Conservation (phyloP, 2,888 invertebrate genomes). For the Rhingia rostrata region DNA sequence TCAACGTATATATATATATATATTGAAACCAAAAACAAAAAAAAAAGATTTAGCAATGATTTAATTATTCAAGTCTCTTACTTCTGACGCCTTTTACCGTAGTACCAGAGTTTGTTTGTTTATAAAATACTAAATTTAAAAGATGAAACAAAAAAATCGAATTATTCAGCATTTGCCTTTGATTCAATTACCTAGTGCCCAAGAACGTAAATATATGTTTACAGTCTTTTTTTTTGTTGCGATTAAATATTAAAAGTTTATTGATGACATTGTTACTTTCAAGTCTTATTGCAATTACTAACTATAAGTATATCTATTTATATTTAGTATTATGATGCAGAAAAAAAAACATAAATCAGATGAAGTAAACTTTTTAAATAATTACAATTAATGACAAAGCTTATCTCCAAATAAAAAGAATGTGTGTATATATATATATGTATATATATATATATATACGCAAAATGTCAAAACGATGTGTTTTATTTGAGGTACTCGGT, state of each 20-base stretch:
- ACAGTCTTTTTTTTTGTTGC: slow-evolving; percentile 63
- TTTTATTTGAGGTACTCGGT: not conserved
- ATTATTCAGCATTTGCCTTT: slow-evolving; percentile 70
- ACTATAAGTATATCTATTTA: slow-evolving; percentile 65
- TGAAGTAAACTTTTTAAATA: slow-evolving; percentile 59
- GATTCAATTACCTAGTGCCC: slow-evolving; percentile 73
- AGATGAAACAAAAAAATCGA: slow-evolving; percentile 28
- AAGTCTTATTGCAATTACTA: slow-evolving; percentile 69
- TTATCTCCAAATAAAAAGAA: slow-evolving; percentile 71
- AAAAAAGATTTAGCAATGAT: slow-evolving; percentile 34
- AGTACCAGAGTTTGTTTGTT: slow-evolving; percentile 68
- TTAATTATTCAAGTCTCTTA: slow-evolving; percentile 49
- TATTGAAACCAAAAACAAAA: slow-evolving; percentile 16
- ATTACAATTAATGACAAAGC: slow-evolving; percentile 64
- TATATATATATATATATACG: slow-evolving; percentile 48
- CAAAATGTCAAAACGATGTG: slow-evolving; percentile 28
- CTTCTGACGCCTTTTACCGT: slow-evolving; percentile 56
- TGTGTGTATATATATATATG: slow-evolving; percentile 63
- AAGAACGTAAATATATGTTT: slow-evolving; percentile 60
- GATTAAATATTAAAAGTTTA: slow-evolving; percentile 67
- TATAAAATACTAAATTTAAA: slow-evolving; percentile 43
- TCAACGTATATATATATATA: slow-evolving; percentile 31
- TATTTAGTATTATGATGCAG: slow-evolving; percentile 65
- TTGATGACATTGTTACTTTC: slow-evolving; percentile 68
- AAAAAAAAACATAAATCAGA: slow-evolving; percentile 33